A percentile compares a stretch with the other conserved stretches of the same genome.
phyloP scores from a whole-genome alignment of 2,888 invertebrate genomes.

The Mechanitis messenoides region DNA sequence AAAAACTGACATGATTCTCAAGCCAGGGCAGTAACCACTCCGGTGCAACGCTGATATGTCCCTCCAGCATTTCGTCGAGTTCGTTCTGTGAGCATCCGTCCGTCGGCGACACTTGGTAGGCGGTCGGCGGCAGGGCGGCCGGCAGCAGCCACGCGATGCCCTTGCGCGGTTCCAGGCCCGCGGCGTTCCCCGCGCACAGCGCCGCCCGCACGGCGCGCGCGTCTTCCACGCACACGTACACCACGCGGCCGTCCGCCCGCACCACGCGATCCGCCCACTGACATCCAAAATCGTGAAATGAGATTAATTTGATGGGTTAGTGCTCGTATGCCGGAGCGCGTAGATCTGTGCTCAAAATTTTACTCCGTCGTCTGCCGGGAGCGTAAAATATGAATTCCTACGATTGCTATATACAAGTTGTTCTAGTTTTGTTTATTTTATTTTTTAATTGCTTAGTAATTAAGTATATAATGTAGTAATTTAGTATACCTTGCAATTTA shows the following conservation, averaged over 20 bases:
- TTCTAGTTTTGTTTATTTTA: no score
- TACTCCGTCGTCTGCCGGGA: no score
- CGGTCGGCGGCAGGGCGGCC: constrained; percentile 79
- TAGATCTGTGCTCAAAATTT: no score
- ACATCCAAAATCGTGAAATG: neutral
- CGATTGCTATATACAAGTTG: no score
- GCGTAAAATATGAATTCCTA: no score
- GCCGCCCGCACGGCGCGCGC: constrained; percentile 83
- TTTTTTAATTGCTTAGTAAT: no score
- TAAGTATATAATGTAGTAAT: no score
- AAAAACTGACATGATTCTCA: constrained; percentile 8
- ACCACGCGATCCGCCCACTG: constrained; percentile 54
- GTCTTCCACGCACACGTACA: constrained; percentile 88
- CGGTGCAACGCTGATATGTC: constrained; percentile 46
- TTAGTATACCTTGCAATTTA: no score
- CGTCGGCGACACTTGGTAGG: constrained; percentile 77
- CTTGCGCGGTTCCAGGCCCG: constrained; percentile 81
- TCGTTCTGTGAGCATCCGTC: constrained; percentile 71
- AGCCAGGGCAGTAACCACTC: constrained; percentile 48
- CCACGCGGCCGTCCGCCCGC: constrained; percentile 78
- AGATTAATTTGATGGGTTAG: no score
- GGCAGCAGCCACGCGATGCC: constrained; percentile 94
- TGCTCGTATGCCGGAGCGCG: no score
- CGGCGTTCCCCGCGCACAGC: constrained; percentile 87
- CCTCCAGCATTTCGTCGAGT: constrained; percentile 39